These are phyloP conservation scores for Parus major DNA, from an alignment of 2,113 vertebrate species.

Conservation along the genomic window DNA sequence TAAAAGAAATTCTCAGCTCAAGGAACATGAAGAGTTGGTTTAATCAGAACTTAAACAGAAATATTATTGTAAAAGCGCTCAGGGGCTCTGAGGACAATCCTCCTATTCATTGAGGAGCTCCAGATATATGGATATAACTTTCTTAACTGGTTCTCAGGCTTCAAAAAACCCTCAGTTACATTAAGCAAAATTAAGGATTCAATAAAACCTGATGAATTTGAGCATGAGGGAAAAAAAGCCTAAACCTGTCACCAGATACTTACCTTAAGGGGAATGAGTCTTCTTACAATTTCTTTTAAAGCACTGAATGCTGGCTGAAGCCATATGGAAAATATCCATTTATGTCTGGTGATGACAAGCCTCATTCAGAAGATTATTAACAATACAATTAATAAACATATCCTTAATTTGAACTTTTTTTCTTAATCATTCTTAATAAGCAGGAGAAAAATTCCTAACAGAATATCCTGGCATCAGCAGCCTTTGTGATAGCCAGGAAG, in stretches of 20 bases:
- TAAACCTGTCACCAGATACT: not conserved
- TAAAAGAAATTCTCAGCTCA: constrained; percentile 23
- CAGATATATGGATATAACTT: not conserved
- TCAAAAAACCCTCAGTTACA: constrained; percentile 1
- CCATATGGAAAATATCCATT: not conserved
- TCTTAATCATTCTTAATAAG: not conserved
- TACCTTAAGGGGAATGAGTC: not conserved
- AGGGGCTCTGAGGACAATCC: not conserved
- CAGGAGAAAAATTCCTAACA: not conserved
- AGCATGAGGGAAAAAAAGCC: not conserved
- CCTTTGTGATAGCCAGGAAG: not conserved
- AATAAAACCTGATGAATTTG: not conserved
- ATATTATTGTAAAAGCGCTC: constrained; percentile 11
- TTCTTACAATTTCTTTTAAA: not conserved
- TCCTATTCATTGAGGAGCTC: not conserved
- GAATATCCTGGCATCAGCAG: not conserved
- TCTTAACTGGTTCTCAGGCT: not conserved
- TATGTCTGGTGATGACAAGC: not conserved
- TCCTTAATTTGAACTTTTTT: not conserved
- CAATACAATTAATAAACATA: not conserved
- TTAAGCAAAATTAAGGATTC: constrained; percentile 11
- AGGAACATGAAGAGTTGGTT: constrained; percentile 6
- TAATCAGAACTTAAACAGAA: constrained; percentile 6
- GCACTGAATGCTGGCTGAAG: not conserved
- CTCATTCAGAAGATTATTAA: not conserved